phyloP scores from a whole-genome alignment of 1,140 invertebrate genomes.

The Drosophila nigrodunni region DNA sequence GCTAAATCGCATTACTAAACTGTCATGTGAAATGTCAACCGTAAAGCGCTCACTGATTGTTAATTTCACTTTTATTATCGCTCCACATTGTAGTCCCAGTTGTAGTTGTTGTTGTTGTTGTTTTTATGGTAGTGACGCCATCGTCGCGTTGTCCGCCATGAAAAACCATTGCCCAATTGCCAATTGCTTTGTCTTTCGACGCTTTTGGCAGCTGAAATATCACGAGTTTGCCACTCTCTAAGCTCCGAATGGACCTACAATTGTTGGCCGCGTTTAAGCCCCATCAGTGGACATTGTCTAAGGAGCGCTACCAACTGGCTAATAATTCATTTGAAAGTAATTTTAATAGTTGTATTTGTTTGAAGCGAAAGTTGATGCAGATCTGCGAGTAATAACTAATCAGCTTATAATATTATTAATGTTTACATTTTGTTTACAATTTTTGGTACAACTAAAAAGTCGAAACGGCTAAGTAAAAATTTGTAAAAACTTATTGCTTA shows the following conservation, averaged over 20 bases:
- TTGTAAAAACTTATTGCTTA: too few relatives aligned
- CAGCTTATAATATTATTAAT: too few relatives aligned
- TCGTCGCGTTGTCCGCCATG: constrained; percentile 53
- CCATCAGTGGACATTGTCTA: constrained; percentile 13
- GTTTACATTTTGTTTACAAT: too few relatives aligned
- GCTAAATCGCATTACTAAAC: constrained; percentile 84
- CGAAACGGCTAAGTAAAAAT: too few relatives aligned
- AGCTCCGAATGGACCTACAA: constrained; percentile 57
- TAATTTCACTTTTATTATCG: constrained; percentile 82
- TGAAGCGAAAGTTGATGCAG: not conserved
- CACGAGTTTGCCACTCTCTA: constrained; percentile 21
- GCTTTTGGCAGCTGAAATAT: constrained; percentile 31
- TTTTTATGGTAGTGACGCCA: constrained; percentile 29
- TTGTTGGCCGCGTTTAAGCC: constrained; percentile 40
- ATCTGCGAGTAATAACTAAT: too few relatives aligned
- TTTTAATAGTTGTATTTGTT: not conserved
- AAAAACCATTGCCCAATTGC: constrained; percentile 45
- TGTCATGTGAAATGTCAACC: constrained; percentile 84
- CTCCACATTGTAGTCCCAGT: constrained; percentile 22
- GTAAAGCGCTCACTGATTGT: constrained; percentile 84
- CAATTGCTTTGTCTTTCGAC: constrained; percentile 47
- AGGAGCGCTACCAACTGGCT: constrained; percentile 21
- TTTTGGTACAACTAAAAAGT: too few relatives aligned
- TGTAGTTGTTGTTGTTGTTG: constrained; percentile 12
- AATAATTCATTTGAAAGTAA: not conserved